Evolutionary conservation across 2,888 invertebrate genomes (phyloP), one percentile per base, ranked within the genome.

Genomic region (Augiades crinisus): DNA sequence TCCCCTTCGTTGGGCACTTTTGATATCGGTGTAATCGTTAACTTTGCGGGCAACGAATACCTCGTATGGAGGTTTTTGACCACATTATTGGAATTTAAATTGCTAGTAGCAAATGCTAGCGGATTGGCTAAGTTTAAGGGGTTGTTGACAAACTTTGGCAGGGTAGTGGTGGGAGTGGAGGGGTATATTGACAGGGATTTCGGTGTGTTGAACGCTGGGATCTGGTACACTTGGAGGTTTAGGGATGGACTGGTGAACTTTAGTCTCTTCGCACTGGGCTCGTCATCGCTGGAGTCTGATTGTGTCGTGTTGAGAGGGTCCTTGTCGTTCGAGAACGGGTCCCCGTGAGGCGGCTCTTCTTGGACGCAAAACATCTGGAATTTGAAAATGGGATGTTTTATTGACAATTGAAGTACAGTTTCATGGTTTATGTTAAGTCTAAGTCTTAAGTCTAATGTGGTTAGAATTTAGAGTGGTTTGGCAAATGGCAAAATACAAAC

Each of bases 331-430:
- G 73, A 64, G 12, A 84, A 74, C 0, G 82, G 79, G 36, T 85
- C 86, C 0, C 72, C 68, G 57, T 79, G 80, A 0, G 64, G 60
- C 0, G 75, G 62, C 19, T 89, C 84, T 53, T 87, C 88, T 78
- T 87, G 87, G 1, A 88, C 54, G 56, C 88, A 89, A 57, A 87
- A 87, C 89, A 89, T 89, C 89, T 89, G 81, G 8, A 62, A 60
- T 38, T 17, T 8, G 5, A 30, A 41, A 21, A 50, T 14, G 17
- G 30, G 30, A 12, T 13, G 7, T 33, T 13, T 30, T 10, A 30
- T 19, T 19, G 5, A 19, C 3, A 19, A n/a, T n/a, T n/a, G n/a
- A n/a, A n/a, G n/a, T n/a, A n/a, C n/a, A n/a, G n/a, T n/a, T n/a
- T n/a, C n/a, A n/a, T n/a, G n/a, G n/a, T n/a, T n/a, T n/a, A n/a